Evolutionary conservation across 2,888 invertebrate genomes (phyloP), one percentile per base, ranked within the genome.

Genomic region (Hirtodrosophila trivittata): DNA sequence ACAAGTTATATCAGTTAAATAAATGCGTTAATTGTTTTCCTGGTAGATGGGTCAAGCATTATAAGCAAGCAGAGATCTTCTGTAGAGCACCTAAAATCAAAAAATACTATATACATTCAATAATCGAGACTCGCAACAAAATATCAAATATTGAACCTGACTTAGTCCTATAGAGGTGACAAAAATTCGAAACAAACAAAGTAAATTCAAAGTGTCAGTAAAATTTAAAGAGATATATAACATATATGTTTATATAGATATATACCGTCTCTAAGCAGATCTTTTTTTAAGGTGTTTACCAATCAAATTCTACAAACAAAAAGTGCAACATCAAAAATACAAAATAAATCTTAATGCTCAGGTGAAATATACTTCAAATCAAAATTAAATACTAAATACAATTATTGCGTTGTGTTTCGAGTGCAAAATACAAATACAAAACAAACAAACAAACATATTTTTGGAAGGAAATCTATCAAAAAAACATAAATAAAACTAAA

Each of bases 321-420:
- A 13, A 39, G 54, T 58, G 47, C 55, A 41, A 62, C 39, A 65
- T 58, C 14, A 45, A 72, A 58, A 5, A 38, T 41, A 54, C 41
- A 37, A 30, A 30, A 58, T 43, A 46, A 62, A 57, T 39, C 2
- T 66, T 16, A 75, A 65, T 67, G 80, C 83, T 83, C 80, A 80
- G 83, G 80, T 76, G 80, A 76, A 60, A 60, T 55, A 45, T 28
- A 28, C 28, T 28, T 28, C 47, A 38, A 52, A 45, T 42, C 51
- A 58, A 21, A 52, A 49, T 6, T 52, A 50, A 26, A 21, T 25
- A 50, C 7, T 51, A 66, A 50, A 13, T 26, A 21, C 73, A 66
- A 70, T 67, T 67, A 45, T 45, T 43, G 69, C 66, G 75, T 81
- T 77, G 81, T 81, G 74, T 81, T 84, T 77, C 60, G 66, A 76